phyloP scores from a whole-genome alignment of 2,888 invertebrate genomes.

The Diaphora mendica region DNA sequence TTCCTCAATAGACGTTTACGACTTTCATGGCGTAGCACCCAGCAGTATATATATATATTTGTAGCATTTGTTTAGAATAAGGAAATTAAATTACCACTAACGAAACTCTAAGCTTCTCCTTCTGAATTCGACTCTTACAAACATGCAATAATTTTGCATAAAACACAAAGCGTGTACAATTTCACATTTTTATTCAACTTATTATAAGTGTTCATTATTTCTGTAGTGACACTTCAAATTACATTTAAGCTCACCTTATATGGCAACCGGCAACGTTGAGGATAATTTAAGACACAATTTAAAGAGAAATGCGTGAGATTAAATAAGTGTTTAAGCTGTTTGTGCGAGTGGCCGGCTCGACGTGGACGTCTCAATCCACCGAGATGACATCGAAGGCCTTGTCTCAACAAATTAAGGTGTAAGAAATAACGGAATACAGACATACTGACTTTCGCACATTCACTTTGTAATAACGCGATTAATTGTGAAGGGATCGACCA shows the following conservation, averaged over 20 bases:
- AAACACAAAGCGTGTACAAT: constrained; percentile 19
- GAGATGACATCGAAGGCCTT: constrained; percentile 65
- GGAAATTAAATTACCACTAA: not conserved
- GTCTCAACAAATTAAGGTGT: constrained; percentile 65
- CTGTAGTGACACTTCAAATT: constrained; percentile 49
- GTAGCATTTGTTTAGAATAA: not conserved
- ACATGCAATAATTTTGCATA: not conserved
- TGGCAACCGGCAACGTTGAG: constrained; percentile 43
- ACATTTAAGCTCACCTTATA: constrained; percentile 46
- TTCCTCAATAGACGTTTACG: constrained; percentile 20
- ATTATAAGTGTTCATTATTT: constrained; percentile 41
- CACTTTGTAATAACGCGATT: constrained; percentile 52
- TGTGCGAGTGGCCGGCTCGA: constrained; percentile 54
- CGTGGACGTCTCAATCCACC: constrained; percentile 68
- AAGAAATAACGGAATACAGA: constrained; percentile 54
- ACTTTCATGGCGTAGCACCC: constrained; percentile 7
- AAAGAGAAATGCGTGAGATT: constrained; percentile 64
- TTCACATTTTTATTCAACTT: constrained; percentile 29
- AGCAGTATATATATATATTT: constrained; percentile 11
- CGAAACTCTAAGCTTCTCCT: constrained; percentile 10
- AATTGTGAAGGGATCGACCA: constrained; percentile 60
- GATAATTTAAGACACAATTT: constrained; percentile 64
- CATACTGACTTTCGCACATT: constrained; percentile 56
- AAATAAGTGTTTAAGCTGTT: constrained; percentile 65
- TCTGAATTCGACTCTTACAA: not conserved